phyloP scores from a whole-genome alignment of 1,140 invertebrate species.

The Uloborus diversus region DNA sequence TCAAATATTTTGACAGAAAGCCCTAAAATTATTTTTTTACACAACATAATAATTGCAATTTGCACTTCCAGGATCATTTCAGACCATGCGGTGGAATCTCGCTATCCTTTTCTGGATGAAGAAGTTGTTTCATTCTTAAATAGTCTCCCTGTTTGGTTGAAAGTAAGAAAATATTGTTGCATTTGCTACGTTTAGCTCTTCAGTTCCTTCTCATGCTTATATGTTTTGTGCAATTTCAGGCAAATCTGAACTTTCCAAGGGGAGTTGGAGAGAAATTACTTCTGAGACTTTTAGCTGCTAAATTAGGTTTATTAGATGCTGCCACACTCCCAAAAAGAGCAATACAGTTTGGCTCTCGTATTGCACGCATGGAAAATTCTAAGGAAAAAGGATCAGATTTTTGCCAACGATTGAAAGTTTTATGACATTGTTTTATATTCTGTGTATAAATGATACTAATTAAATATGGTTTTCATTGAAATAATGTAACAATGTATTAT shows the following conservation, averaged over 20 bases:
- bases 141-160: slow-evolving; percentile 77
- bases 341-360: slow-evolving; percentile 97
- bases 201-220: background rate
- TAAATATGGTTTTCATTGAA: no score
- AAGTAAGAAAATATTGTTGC: slow-evolving; percentile 68
- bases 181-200: background rate
- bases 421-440: no score
- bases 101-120: slow-evolving; percentile 96
- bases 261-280: slow-evolving; percentile 95
- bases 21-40: no score
- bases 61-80: slow-evolving; percentile 66
- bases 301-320: slow-evolving; percentile 75
- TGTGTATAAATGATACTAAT: no score
- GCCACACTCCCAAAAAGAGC: slow-evolving; percentile 86
- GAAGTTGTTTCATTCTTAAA: slow-evolving; percentile 79
- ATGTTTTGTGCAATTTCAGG: slow-evolving; percentile 76
- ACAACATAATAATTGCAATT: no score
- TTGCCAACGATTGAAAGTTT: slow-evolving; percentile 27
- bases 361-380: slow-evolving; percentile 80
- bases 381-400: slow-evolving; percentile 88
- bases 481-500: no score
- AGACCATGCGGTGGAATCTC: slow-evolving; percentile 69
- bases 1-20: no score
- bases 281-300: slow-evolving; percentile 79
- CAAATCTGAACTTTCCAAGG: slow-evolving; percentile 68